A percentile compares a stretch with the other conserved stretches of the same genome.
Evolutionary conservation across 1,140 invertebrate species (phyloP).

Genomic region (Anastrepha ludens): DNA sequence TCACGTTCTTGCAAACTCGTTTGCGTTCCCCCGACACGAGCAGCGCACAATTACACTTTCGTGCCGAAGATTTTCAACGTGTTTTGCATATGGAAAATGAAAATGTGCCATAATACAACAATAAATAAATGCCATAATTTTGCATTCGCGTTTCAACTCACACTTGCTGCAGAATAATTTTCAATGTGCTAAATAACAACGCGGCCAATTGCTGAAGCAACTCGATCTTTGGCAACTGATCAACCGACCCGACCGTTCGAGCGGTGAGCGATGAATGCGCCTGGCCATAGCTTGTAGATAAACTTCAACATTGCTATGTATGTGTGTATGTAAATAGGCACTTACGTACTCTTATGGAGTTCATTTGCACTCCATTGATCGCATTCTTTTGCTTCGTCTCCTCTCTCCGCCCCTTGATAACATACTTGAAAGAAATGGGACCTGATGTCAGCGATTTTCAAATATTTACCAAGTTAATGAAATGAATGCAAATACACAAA

Average conservation of each 20-base stretch:
- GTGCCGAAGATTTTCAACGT: constrained; percentile 51
- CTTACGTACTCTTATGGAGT: neutral
- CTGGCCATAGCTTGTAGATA: too few species aligned
- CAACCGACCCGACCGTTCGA: neutral
- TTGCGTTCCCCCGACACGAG: constrained; percentile 7
- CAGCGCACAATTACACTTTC: constrained; percentile 53
- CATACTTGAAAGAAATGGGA: neutral
- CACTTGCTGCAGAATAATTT: neutral
- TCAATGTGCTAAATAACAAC: constrained; percentile 36
- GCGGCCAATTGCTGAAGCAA: constrained; percentile 25
- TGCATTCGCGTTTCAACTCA: neutral
- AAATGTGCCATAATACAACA: constrained; percentile 36
- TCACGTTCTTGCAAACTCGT: neutral
- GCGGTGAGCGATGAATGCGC: neutral
- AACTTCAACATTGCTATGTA: neutral
- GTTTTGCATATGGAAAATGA: constrained; percentile 55
- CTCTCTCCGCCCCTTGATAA: neutral
- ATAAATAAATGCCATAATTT: neutral
- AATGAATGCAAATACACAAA: neutral
- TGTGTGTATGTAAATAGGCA: neutral
- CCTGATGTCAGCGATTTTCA: constrained; percentile 35
- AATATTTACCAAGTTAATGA: constrained; percentile 48
- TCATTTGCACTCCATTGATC: neutral
- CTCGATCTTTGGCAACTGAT: constrained; percentile 6
- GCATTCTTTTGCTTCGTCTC: neutral